Conservation (phyloP, 2,888 invertebrate species). For the Corbicula japonica region DNA sequence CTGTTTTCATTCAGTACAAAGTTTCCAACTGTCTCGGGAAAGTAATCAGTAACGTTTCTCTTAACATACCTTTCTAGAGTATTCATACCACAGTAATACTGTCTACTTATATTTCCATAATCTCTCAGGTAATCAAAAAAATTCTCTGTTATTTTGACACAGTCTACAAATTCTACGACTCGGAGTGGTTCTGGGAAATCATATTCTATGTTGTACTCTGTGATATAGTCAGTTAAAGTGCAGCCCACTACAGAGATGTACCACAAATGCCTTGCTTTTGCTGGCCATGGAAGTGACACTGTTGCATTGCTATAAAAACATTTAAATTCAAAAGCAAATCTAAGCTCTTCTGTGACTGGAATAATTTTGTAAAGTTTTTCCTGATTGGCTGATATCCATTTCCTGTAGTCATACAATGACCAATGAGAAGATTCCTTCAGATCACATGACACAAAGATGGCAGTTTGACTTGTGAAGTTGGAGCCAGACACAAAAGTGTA, state of each 20-base stretch:
- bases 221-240: slow-evolving; percentile 38
- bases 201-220: slow-evolving; percentile 47
- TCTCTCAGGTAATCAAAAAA: slow-evolving; percentile 32
- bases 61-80: slow-evolving; percentile 41
- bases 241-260: slow-evolving; percentile 53
- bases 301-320: slow-evolving; percentile 34
- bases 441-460: slow-evolving; percentile 51
- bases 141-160: slow-evolving; percentile 14
- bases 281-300: slow-evolving; percentile 62
- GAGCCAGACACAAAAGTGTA: slow-evolving; percentile 46
- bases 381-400: slow-evolving; percentile 50
- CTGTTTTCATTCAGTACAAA: too few relatives aligned
- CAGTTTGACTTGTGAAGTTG: slow-evolving; percentile 51
- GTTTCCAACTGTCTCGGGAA: background rate
- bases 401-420: slow-evolving; percentile 57
- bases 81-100: slow-evolving; percentile 56
- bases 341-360: slow-evolving; percentile 23
- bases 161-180: slow-evolving; percentile 47
- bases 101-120: slow-evolving; percentile 39
- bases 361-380: slow-evolving; percentile 18
- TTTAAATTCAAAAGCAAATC: slow-evolving; percentile 48
- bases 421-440: slow-evolving; percentile 34
- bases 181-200: slow-evolving; percentile 28
- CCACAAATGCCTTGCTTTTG: slow-evolving; percentile 55
- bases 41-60: slow-evolving; percentile 41